Conservation (phyloP, 2,797 vertebrate species). For the Oceanodroma leucorhoa region DNA sequence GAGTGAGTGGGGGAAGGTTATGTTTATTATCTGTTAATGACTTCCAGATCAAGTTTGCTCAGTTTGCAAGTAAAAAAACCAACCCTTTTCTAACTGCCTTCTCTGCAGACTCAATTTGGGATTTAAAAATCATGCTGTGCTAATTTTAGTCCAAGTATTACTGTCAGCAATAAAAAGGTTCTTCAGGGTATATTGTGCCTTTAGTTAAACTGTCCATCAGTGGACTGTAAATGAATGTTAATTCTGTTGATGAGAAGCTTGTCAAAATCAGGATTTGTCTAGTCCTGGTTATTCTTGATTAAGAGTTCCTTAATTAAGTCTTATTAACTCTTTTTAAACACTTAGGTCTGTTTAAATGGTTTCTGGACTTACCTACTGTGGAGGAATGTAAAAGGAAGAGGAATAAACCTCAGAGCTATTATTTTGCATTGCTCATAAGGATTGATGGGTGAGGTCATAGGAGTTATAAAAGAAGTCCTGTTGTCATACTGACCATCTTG, state of each 20-base stretch:
- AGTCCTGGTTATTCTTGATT: neutral
- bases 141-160: conserved; percentile 44
- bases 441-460: neutral
- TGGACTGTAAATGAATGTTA: neutral
- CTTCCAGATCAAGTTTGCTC: conserved; percentile 62
- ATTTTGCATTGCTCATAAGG: neutral
- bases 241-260: neutral
- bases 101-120: conserved; percentile 17
- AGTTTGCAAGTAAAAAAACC: neutral
- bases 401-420: neutral
- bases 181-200: neutral
- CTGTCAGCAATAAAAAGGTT: conserved; percentile 47
- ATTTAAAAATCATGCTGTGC: conserved; percentile 51
- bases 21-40: conserved; percentile 71
- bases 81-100: conserved; percentile 24
- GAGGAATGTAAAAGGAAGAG: neutral
- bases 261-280: conserved; percentile 5
- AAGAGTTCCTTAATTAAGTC: neutral
- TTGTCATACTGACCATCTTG: neutral
- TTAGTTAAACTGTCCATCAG: neutral
- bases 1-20: conserved; percentile 53
- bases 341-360: neutral
- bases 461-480: neutral
- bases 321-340: neutral
- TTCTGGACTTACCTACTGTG: neutral